Evolutionary conservation across 2,113 vertebrate genomes (phyloP).

Genomic region (Chascanopsetta lugubris): DNA sequence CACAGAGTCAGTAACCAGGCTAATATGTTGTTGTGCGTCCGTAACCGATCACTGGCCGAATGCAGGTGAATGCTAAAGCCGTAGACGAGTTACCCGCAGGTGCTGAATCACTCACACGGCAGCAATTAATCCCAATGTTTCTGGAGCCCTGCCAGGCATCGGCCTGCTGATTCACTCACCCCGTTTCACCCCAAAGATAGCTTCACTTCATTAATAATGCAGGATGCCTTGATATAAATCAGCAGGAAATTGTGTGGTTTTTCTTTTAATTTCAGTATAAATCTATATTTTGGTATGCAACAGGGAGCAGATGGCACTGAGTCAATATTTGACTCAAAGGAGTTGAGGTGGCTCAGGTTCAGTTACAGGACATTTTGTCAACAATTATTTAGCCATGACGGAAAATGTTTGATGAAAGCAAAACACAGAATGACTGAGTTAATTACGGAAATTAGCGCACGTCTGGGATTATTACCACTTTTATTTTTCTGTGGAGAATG

Average conservation of each 20-base stretch:
- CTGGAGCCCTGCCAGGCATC: constrained; percentile 36
- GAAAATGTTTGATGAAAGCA: not conserved
- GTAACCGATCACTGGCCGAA: constrained; percentile 18
- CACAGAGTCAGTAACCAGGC: constrained; percentile 40
- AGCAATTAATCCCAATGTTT: constrained; percentile 58
- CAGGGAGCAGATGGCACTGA: not conserved
- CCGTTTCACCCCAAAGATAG: constrained; percentile 23
- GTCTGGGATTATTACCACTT: not conserved
- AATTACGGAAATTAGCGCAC: not conserved
- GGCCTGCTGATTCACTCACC: constrained; percentile 45
- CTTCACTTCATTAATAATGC: constrained; percentile 27
- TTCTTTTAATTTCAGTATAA: not conserved
- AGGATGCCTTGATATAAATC: not conserved
- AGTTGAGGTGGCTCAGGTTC: not conserved
- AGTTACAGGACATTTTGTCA: not conserved
- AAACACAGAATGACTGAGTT: constrained; percentile 1
- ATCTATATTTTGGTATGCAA: constrained; percentile 2
- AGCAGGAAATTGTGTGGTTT: too few relatives aligned
- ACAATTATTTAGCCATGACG: not conserved
- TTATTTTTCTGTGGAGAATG: not conserved
- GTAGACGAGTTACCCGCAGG: constrained; percentile 41
- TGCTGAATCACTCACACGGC: constrained; percentile 56
- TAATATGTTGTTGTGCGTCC: constrained; percentile 21
- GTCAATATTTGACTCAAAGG: not conserved
- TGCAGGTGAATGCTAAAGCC: constrained; percentile 55